Conservation (phyloP, 2,888 invertebrate species). For the Lymantria monacha region DNA sequence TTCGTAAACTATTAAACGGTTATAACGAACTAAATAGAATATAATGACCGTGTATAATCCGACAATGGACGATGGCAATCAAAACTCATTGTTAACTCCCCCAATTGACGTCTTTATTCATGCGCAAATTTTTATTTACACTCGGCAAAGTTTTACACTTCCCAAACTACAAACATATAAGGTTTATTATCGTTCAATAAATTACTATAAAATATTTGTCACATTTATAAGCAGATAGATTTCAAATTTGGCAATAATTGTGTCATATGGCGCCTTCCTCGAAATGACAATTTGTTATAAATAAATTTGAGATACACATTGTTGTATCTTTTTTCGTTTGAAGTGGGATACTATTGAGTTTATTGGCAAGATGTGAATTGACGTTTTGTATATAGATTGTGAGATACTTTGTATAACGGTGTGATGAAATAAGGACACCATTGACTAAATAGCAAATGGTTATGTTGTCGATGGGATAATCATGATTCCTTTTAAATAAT, state of each 20-base stretch:
- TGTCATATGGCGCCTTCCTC: slow-evolving; percentile 59
- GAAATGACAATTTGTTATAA: slow-evolving; percentile 67
- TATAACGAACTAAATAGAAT: slow-evolving; percentile 82
- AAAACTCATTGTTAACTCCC: slow-evolving; percentile 62
- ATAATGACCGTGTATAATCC: slow-evolving; percentile 79
- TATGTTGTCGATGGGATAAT: too few relatives aligned
- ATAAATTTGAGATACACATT: slow-evolving; percentile 54
- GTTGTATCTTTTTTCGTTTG: slow-evolving; percentile 22
- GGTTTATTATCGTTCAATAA: slow-evolving; percentile 4
- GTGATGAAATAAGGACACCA: background rate
- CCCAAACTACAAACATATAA: slow-evolving; percentile 7
- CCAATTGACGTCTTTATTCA: slow-evolving; percentile 72
- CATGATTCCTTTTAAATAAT: too few relatives aligned
- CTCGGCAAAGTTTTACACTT: slow-evolving; percentile 20
- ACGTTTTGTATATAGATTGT: slow-evolving; percentile 15
- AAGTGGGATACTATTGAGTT: slow-evolving; percentile 23
- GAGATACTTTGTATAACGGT: slow-evolving; percentile 19
- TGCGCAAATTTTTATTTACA: slow-evolving; percentile 40
- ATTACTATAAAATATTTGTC: slow-evolving; percentile 1
- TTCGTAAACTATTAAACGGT: slow-evolving; percentile 78
- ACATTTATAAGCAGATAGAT: slow-evolving; percentile 39
- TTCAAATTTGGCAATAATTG: slow-evolving; percentile 54
- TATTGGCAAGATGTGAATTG: slow-evolving; percentile 12
- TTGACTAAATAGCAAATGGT: background rate
- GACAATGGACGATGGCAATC: slow-evolving; percentile 72